Conservation (phyloP, 2,888 invertebrate genomes). For the Lumbricus terrestris region DNA sequence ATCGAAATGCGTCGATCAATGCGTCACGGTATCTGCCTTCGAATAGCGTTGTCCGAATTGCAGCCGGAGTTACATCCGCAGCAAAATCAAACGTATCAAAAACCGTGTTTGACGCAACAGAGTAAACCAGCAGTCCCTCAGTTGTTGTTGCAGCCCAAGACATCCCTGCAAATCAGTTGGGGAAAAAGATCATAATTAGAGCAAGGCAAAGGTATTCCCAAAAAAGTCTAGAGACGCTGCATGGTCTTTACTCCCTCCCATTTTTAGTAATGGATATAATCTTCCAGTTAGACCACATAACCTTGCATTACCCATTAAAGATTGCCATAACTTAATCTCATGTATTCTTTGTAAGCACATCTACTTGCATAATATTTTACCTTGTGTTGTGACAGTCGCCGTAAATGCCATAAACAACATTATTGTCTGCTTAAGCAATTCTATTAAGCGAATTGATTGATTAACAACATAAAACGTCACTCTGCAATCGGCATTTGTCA, state of each 20-base stretch:
- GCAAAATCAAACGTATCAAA: constrained; percentile 93
- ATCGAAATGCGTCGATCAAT: constrained; percentile 77
- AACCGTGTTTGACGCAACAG: constrained; percentile 72
- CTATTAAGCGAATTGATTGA: too few relatives aligned
- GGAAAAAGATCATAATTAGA: not conserved
- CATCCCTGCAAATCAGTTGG: constrained; percentile 52
- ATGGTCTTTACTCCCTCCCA: too few relatives aligned
- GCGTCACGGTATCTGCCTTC: constrained; percentile 64
- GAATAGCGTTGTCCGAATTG: constrained; percentile 43
- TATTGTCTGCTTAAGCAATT: too few relatives aligned
- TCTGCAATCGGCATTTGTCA: not conserved
- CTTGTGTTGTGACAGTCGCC: too few relatives aligned
- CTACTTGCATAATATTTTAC: too few relatives aligned
- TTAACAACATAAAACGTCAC: too few relatives aligned
- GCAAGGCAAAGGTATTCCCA: not conserved
- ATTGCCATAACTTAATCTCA: too few relatives aligned
- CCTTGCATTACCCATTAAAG: too few relatives aligned
- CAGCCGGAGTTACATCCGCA: constrained; percentile 64
- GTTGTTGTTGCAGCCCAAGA: constrained; percentile 90
- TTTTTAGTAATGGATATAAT: too few relatives aligned
- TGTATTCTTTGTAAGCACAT: too few relatives aligned
- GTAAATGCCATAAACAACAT: too few relatives aligned
- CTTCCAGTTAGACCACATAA: too few relatives aligned
- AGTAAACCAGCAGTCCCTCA: constrained; percentile 89
- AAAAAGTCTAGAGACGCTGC: not conserved